These are phyloP conservation scores for Aythya baeri DNA, from an alignment of 2,113 vertebrate species.

Conservation along the genomic window DNA sequence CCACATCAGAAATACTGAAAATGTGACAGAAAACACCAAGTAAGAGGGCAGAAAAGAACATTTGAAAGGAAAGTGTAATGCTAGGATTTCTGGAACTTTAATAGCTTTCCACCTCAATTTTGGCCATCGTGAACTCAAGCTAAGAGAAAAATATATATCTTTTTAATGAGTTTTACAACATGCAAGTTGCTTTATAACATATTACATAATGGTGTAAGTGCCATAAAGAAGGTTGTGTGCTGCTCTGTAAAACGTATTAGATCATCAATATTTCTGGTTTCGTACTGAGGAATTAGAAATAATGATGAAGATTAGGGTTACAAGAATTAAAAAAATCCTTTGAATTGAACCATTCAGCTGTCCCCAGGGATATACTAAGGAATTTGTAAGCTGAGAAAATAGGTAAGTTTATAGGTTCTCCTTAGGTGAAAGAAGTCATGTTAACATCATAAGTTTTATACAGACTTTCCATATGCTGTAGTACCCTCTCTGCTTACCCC, in stretches of 20 bases:
- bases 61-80: slow-evolving; percentile 67
- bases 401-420: slow-evolving; percentile 74
- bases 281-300: slow-evolving; percentile 80
- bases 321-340: slow-evolving; percentile 79
- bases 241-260: slow-evolving; percentile 78
- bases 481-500: slow-evolving; percentile 10
- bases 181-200: slow-evolving; percentile 80
- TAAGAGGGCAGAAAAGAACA: slow-evolving; percentile 61
- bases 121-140: slow-evolving; percentile 75
- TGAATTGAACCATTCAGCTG: slow-evolving; percentile 74
- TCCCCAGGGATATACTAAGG: slow-evolving; percentile 73
- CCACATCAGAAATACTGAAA: slow-evolving; percentile 69
- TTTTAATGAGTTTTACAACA: slow-evolving; percentile 81
- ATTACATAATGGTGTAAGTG: slow-evolving; percentile 80
- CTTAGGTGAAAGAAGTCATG: slow-evolving; percentile 77
- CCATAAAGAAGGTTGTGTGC: slow-evolving; percentile 78
- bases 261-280: slow-evolving; percentile 81
- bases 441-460: slow-evolving; percentile 77
- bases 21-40: slow-evolving; percentile 57
- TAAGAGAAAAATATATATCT: slow-evolving; percentile 78
- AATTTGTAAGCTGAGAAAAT: slow-evolving; percentile 77
- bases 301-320: slow-evolving; percentile 82
- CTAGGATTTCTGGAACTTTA: slow-evolving; percentile 80
- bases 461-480: slow-evolving; percentile 73
- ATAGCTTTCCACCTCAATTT: slow-evolving; percentile 80